phyloP scores from a whole-genome alignment of 1,140 invertebrate species.

The Mizuhopecten yessoensis region DNA sequence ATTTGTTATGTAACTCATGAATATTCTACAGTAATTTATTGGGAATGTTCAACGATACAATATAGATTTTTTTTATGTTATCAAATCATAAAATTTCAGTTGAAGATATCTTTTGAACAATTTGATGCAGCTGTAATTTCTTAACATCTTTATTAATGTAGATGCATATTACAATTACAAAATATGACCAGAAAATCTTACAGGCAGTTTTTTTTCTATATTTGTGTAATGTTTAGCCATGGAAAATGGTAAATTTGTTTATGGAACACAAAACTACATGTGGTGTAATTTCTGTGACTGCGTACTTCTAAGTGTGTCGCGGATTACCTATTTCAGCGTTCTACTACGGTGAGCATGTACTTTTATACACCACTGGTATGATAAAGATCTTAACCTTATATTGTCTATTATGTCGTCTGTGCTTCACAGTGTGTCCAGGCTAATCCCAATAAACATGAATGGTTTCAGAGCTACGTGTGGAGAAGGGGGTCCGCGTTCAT shows the following conservation, averaged over 20 bases:
- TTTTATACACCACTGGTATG: neutral
- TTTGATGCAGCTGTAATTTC: too few relatives aligned
- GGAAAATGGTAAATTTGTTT: neutral
- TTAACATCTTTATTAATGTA: too few relatives aligned
- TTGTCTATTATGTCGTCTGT: neutral
- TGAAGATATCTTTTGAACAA: too few relatives aligned
- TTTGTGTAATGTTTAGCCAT: neutral
- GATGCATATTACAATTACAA: too few relatives aligned
- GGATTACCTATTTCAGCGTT: neutral
- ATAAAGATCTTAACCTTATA: neutral
- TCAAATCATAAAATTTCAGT: too few relatives aligned
- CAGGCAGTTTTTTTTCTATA: neutral
- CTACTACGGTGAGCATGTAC: neutral
- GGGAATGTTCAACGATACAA: neutral
- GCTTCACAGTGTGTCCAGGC: neutral
- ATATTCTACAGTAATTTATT: neutral
- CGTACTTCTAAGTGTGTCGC: neutral
- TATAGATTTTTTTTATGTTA: neutral
- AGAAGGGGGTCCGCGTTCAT: neutral
- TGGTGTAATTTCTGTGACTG: neutral
- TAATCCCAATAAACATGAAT: constrained; percentile 26
- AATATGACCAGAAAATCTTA: too few relatives aligned
- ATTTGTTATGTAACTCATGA: neutral
- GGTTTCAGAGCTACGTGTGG: neutral
- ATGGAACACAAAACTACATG: neutral